Evolutionary conservation across 2,113 vertebrate species (phyloP).

Genomic region (Trematocara variabile): DNA sequence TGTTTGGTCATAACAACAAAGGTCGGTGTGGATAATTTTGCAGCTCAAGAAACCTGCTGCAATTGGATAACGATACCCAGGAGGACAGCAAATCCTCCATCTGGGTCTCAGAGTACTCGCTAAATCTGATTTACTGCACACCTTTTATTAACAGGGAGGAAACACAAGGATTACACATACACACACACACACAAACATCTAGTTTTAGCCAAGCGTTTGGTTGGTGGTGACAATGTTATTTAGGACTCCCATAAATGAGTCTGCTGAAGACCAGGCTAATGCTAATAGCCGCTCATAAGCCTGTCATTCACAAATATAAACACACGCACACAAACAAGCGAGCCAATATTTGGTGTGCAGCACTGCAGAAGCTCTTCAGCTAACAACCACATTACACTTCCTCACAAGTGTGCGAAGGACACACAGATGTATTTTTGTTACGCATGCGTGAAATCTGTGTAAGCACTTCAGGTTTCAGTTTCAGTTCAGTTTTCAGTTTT

Average conservation of each 20-base stretch:
- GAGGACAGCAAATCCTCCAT: neutral
- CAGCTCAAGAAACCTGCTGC: neutral
- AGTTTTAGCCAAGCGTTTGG: neutral
- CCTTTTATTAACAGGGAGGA: neutral
- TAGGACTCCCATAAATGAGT: constrained; percentile 12
- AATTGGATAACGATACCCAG: constrained; percentile 1
- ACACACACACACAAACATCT: neutral
- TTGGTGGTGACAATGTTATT: neutral
- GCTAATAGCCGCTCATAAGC: neutral
- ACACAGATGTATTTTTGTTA: neutral
- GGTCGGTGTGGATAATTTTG: neutral
- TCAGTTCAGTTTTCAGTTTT: too few relatives aligned
- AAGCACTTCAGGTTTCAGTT: too few relatives aligned
- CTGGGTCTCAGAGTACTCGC: neutral
- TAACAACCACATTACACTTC: neutral
- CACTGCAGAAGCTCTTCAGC: neutral
- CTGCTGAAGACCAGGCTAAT: neutral
- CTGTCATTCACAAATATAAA: neutral
- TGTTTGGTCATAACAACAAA: neutral
- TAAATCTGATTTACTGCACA: constrained; percentile 32
- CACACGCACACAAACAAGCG: constrained; percentile 7
- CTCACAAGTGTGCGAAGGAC: neutral
- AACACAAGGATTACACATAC: neutral
- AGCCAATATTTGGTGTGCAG: neutral
- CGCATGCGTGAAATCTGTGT: neutral